phyloP scores from a whole-genome alignment of 2,888 invertebrate genomes.

The Apamea sordens region DNA sequence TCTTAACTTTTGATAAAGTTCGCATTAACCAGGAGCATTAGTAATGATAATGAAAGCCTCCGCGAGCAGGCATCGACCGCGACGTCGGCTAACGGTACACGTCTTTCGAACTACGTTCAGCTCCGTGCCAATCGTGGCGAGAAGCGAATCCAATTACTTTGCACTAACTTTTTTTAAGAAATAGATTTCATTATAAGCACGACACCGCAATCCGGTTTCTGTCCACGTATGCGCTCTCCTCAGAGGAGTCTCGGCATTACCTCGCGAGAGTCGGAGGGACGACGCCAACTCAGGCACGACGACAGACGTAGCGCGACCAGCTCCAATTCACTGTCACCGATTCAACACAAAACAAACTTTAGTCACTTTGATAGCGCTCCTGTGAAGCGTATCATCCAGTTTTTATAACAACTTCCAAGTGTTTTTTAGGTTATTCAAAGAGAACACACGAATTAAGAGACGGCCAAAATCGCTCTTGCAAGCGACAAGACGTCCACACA shows the following conservation, averaged over 20 bases:
- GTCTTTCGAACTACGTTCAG: constrained; percentile 78
- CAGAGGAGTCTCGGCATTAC: constrained; percentile 85
- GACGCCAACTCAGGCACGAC: constrained; percentile 86
- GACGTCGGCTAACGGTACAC: constrained; percentile 85
- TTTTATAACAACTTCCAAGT: constrained; percentile 72
- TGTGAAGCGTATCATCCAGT: constrained; percentile 71
- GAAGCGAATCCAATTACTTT: constrained; percentile 74
- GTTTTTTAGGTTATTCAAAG: constrained; percentile 75
- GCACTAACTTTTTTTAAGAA: constrained; percentile 72
- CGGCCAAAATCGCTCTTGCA: constrained; percentile 75
- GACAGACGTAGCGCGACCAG: constrained; percentile 83
- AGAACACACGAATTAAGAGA: constrained; percentile 85
- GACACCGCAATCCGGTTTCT: constrained; percentile 83
- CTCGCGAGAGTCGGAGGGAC: constrained; percentile 86
- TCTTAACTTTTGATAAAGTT: constrained; percentile 46
- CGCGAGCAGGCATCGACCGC: constrained; percentile 78
- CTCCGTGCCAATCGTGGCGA: constrained; percentile 69
- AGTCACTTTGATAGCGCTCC: constrained; percentile 74
- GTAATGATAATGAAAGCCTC: constrained; percentile 72
- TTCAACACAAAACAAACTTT: constrained; percentile 78
- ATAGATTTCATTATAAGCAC: constrained; percentile 77
- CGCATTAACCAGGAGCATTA: constrained; percentile 55
- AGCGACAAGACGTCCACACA: constrained; percentile 72
- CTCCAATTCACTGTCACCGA: constrained; percentile 84
- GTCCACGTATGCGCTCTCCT: constrained; percentile 85